These are phyloP conservation scores for Puma concolor DNA, from an alignment of 2,113 vertebrate genomes.

Conservation along the genomic window DNA sequence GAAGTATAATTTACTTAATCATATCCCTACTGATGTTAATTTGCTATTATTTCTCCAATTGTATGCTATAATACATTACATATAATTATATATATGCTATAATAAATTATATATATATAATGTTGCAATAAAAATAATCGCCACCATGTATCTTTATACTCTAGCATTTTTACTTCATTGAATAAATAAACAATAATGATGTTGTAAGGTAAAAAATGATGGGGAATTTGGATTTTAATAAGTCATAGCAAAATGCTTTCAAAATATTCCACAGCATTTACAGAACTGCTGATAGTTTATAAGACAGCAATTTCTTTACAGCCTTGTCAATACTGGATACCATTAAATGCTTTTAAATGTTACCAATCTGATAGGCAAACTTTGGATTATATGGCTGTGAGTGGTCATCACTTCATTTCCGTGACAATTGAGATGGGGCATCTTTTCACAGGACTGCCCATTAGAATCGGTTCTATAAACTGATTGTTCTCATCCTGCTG, in stretches of 20 bases:
- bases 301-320: not conserved
- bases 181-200: not conserved
- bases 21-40: not conserved
- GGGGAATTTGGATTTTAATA: constrained; percentile 25
- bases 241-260: not conserved
- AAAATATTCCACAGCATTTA: not conserved
- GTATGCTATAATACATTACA: not conserved
- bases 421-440: not conserved
- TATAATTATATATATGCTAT: too few relatives aligned
- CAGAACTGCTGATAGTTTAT: not conserved
- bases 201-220: not conserved
- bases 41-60: not conserved
- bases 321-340: not conserved
- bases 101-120: not conserved
- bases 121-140: not conserved
- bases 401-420: not conserved
- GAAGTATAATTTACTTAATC: not conserved
- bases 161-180: not conserved
- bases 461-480: not conserved
- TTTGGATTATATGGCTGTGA: not conserved
- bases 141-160: not conserved
- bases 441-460: not conserved
- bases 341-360: not conserved
- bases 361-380: not conserved
- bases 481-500: not conserved